phyloP scores from a whole-genome alignment of 2,888 invertebrate genomes.

The Pristionchus maxplancki region DNA sequence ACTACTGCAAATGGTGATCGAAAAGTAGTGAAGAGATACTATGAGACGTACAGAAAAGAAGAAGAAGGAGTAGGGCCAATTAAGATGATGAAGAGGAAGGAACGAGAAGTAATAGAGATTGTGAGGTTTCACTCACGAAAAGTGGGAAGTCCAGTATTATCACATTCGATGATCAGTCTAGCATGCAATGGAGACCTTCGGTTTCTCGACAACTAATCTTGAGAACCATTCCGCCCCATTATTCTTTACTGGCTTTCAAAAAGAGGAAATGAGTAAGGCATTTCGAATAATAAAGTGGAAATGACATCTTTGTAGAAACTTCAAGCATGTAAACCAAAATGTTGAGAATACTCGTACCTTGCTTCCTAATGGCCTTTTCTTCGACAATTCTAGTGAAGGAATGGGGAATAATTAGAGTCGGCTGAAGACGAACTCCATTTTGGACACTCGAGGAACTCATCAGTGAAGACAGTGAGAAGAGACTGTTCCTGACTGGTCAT shows the following conservation, averaged over 20 bases:
- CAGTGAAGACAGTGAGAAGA: neutral
- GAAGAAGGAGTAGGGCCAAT: neutral
- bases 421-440: neutral
- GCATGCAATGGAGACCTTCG: neutral
- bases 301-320: neutral
- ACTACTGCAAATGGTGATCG: neutral
- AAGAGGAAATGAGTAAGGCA: neutral
- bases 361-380: neutral
- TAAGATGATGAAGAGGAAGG: conserved; percentile 5
- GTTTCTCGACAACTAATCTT: neutral
- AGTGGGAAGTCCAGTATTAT: neutral
- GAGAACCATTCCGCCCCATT: neutral
- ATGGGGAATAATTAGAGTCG: neutral
- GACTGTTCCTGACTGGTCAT: neutral
- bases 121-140: neutral
- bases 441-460: neutral
- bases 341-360: neutral
- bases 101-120: neutral
- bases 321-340: no score
- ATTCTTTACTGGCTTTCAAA: neutral
- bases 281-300: neutral
- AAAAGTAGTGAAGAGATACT: neutral
- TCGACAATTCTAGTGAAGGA: neutral
- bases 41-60: neutral
- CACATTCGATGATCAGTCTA: neutral